Evolutionary conservation across 2,113 vertebrate species (phyloP).

Genomic region (Cinclus mexicanus): DNA sequence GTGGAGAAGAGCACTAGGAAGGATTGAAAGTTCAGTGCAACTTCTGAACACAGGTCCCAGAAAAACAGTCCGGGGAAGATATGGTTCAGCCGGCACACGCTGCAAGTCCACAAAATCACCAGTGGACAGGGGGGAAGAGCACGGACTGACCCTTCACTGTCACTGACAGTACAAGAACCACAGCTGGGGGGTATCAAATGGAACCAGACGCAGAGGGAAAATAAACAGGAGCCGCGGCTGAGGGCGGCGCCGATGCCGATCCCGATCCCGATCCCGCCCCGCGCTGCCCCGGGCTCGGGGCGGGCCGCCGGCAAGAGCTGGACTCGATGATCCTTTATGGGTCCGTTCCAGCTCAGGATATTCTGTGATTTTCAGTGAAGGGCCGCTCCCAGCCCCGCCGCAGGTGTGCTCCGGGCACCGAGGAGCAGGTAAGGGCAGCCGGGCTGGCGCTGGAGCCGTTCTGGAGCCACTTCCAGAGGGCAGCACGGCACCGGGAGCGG

Average conservation of each 20-base stretch:
- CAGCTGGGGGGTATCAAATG: accelerated
- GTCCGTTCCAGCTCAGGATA: not conserved
- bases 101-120: not conserved
- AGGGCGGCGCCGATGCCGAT: not conserved
- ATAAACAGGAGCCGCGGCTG: not conserved
- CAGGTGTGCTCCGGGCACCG: not conserved
- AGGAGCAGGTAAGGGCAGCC: not conserved
- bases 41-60: not conserved
- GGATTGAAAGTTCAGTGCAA: not conserved
- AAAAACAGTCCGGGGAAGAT: not conserved
- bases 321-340: not conserved
- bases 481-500: not conserved
- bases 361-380: too few relatives aligned
- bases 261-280: not conserved
- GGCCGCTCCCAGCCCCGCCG: not conserved
- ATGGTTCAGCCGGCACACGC: accelerated
- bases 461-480: not conserved
- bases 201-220: accelerated
- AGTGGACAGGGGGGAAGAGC: not conserved
- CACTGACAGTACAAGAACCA: not conserved
- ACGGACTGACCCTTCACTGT: not conserved
- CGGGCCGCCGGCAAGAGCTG: not conserved
- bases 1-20: not conserved
- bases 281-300: too few relatives aligned
- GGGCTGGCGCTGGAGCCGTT: accelerated